These are phyloP conservation scores for Hippopotamus amphibius DNA, from an alignment of 2,113 vertebrate species.

Conservation along the genomic window DNA sequence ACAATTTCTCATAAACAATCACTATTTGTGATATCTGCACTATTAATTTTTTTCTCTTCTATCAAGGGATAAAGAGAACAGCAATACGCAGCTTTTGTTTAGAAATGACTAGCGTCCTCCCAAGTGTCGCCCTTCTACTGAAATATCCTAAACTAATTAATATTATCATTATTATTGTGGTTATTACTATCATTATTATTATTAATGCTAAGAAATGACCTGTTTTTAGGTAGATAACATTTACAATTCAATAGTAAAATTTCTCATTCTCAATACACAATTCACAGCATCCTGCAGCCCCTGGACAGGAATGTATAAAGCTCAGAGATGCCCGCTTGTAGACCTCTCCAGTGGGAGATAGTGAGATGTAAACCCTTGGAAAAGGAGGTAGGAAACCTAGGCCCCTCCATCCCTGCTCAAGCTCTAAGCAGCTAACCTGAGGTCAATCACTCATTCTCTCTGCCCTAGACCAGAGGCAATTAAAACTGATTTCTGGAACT, in stretches of 20 bases:
- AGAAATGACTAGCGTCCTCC: not conserved
- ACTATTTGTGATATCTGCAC: not conserved
- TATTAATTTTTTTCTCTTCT: not conserved
- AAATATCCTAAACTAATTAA: not conserved
- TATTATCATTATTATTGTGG: not conserved
- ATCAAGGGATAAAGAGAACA: not conserved
- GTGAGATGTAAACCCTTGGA: too few species aligned
- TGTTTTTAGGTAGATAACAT: not conserved
- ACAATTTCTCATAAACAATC: not conserved
- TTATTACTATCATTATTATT: not conserved
- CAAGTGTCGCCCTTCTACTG: not conserved
- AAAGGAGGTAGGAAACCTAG: not conserved
- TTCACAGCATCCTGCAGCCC: fast-evolving
- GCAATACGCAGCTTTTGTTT: not conserved
- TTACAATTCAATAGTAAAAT: fast-evolving
- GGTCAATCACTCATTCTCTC: fast-evolving
- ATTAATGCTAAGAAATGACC: not conserved
- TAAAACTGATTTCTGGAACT: not conserved
- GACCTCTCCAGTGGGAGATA: not conserved
- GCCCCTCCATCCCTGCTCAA: not conserved
- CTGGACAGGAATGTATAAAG: not conserved
- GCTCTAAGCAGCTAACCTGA: not conserved
- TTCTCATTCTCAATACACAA: not conserved
- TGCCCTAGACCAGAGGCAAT: not conserved
- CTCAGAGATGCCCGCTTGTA: fast-evolving